phyloP scores from a whole-genome alignment of 2,797 vertebrate genomes.

The Eospalax fontanierii region DNA sequence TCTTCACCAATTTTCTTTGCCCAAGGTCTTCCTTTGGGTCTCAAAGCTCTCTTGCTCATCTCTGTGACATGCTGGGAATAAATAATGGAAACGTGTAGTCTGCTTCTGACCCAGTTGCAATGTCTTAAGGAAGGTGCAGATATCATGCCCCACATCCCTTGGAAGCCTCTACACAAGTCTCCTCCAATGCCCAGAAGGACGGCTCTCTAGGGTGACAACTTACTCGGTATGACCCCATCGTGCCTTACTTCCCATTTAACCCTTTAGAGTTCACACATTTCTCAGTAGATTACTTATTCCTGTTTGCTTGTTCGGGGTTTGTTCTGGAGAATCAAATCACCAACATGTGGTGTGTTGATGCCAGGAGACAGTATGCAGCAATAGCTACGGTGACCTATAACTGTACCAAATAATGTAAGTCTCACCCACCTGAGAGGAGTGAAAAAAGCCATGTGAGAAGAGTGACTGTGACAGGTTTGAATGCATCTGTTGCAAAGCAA shows the following conservation, averaged over 20 bases:
- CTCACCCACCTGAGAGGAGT: neutral
- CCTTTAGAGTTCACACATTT: neutral
- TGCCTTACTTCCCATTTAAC: neutral
- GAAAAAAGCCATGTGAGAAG: neutral
- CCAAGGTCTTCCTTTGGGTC: too few relatives aligned
- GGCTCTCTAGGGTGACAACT: too few relatives aligned
- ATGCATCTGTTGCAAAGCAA: neutral
- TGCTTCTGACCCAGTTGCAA: too few relatives aligned
- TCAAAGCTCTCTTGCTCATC: too few relatives aligned
- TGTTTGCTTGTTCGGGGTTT: neutral
- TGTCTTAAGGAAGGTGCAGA: too few relatives aligned
- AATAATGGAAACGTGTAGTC: too few relatives aligned
- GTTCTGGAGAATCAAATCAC: neutral
- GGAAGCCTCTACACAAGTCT: too few relatives aligned
- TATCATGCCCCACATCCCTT: too few relatives aligned
- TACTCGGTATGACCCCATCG: neutral
- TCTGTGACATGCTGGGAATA: too few relatives aligned
- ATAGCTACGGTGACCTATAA: neutral
- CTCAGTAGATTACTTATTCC: neutral
- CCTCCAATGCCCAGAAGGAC: too few relatives aligned
- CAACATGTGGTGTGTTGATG: neutral
- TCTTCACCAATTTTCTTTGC: too few relatives aligned
- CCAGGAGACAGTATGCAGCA: neutral
- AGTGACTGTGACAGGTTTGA: neutral
- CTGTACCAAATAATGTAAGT: neutral